These are phyloP conservation scores for Diarsia mendica DNA, from an alignment of 2,888 invertebrate species.

Conservation along the genomic window DNA sequence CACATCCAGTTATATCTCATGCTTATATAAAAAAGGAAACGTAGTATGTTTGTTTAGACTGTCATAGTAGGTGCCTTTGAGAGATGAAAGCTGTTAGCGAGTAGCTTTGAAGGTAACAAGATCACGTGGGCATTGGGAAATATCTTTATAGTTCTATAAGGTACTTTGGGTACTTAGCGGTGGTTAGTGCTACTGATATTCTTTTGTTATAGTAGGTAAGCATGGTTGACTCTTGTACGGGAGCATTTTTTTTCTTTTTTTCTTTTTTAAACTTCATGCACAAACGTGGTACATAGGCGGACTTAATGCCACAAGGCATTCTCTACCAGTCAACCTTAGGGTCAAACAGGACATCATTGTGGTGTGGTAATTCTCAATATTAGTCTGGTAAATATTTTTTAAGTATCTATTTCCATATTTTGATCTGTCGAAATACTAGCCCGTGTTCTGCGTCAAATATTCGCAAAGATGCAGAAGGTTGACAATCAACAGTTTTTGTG, in stretches of 20 bases:
- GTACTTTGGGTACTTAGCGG: slow-evolving; percentile 28
- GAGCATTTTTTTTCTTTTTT: too few relatives aligned
- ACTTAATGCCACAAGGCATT: too few relatives aligned
- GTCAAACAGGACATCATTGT: too few relatives aligned
- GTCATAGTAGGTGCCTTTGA: slow-evolving; percentile 55
- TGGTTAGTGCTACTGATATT: slow-evolving; percentile 19
- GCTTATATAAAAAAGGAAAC: slow-evolving; percentile 64
- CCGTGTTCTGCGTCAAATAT: neutral
- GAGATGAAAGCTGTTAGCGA: slow-evolving; percentile 60
- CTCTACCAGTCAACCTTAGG: too few relatives aligned
- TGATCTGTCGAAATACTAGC: too few relatives aligned
- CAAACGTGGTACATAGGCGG: too few relatives aligned
- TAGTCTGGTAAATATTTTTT: too few relatives aligned
- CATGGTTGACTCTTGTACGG: neutral
- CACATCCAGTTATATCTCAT: slow-evolving; percentile 56
- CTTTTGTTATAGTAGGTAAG: neutral
- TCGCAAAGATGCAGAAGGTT: neutral
- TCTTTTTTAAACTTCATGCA: too few relatives aligned
- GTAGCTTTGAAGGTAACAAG: slow-evolving; percentile 57
- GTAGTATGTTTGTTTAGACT: slow-evolving; percentile 61
- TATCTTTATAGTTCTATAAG: slow-evolving; percentile 42
- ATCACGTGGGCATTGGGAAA: slow-evolving; percentile 44
- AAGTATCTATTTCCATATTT: too few relatives aligned
- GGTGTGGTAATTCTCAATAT: too few relatives aligned
- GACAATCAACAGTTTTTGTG: neutral